Conservation (phyloP, 2,888 invertebrate genomes). For the Acleris sparsana region DNA sequence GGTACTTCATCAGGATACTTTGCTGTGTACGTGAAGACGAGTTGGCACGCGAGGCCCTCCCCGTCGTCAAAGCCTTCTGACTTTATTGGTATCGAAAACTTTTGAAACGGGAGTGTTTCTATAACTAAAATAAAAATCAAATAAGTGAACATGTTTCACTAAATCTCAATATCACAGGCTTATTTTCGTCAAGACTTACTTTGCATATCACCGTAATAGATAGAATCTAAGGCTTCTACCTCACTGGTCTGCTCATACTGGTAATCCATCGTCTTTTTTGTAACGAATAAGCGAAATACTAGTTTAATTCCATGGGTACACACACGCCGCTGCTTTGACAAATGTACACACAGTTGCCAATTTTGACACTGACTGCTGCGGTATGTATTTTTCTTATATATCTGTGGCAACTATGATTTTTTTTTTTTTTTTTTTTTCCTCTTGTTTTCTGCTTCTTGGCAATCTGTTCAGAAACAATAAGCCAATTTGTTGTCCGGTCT, state of each 20-base stretch:
- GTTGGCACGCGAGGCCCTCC: slow-evolving; percentile 88
- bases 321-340: slow-evolving; percentile 26
- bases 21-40: slow-evolving; percentile 92
- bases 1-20: slow-evolving; percentile 96
- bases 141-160: slow-evolving; percentile 27
- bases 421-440: no score
- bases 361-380: slow-evolving; percentile 12
- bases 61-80: slow-evolving; percentile 90
- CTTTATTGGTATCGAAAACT: slow-evolving; percentile 92
- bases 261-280: slow-evolving; percentile 87
- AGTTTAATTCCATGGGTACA: slow-evolving; percentile 27
- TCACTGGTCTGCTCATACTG: slow-evolving; percentile 95
- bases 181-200: slow-evolving; percentile 75
- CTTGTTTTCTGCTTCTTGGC: no score
- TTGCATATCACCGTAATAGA: slow-evolving; percentile 96
- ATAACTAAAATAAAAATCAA: slow-evolving; percentile 83
- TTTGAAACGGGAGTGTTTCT: slow-evolving; percentile 87
- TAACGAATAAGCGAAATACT: slow-evolving; percentile 20
- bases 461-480: no score
- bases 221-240: slow-evolving; percentile 96
- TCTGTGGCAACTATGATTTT: not conserved
- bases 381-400: slow-evolving; percentile 14
- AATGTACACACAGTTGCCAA: slow-evolving; percentile 15
- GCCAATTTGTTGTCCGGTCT: no score
- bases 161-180: not conserved